These are phyloP conservation scores for Coranthus polyacanthus DNA, from an alignment of 2,797 vertebrate genomes.

Conservation along the genomic window DNA sequence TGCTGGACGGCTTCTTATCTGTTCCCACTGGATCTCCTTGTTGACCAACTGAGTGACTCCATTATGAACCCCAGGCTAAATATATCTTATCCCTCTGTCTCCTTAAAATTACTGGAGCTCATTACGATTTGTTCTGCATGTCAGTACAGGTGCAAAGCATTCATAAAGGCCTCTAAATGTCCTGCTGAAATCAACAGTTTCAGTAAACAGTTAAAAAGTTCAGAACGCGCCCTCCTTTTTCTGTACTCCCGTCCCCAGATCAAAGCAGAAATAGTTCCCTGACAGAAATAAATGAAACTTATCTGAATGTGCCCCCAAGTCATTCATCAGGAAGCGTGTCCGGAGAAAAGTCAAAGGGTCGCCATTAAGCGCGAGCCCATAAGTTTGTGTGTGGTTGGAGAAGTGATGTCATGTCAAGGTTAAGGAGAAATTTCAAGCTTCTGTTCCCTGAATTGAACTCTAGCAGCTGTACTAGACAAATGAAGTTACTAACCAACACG, in stretches of 20 bases:
- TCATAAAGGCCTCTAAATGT: not conserved
- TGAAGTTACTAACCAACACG: constrained; percentile 15
- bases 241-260: constrained; percentile 33
- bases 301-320: constrained; percentile 44
- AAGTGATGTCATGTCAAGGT: constrained; percentile 62
- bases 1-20: constrained; percentile 67
- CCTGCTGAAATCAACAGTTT: constrained; percentile 7
- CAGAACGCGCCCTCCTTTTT: not conserved
- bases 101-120: not conserved
- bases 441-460: constrained; percentile 31
- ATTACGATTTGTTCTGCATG: not conserved
- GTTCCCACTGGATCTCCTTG: constrained; percentile 48
- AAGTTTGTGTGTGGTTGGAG: constrained; percentile 6
- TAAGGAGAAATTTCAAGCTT: constrained; percentile 60
- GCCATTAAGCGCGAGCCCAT: constrained; percentile 1
- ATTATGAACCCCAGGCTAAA: constrained; percentile 7
- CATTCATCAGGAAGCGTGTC: constrained; percentile 56
- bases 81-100: constrained; percentile 5
- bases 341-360: constrained; percentile 60
- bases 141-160: not conserved
- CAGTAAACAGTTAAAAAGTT: not conserved
- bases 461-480: constrained; percentile 38
- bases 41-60: constrained; percentile 20
- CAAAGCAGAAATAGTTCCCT: constrained; percentile 55
- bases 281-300: constrained; percentile 54